Base-by-base conservation (phyloP, 2,888 invertebrate genomes). In the Deilephila elpenor region DNA sequence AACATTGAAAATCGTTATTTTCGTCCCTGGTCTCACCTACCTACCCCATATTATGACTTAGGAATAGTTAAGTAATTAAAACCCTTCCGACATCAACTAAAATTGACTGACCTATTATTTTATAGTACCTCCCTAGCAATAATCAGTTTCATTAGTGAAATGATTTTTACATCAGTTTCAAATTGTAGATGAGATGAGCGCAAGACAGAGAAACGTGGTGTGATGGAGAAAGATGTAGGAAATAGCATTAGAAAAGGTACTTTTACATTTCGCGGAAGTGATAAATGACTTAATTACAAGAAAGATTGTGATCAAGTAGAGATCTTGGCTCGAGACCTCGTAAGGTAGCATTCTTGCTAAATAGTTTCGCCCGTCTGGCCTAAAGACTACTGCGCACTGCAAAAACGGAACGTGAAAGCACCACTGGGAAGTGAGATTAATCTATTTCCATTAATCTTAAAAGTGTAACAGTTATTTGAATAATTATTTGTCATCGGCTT, bases 391-490 rank as follows among this genome's bases (percentile, higher is more conserved):
- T 56, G 78, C 77, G 61, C 37, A 67, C 76, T 70, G 73, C 75
- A 83, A 84, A 84, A 83, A 81, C 81, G 72, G 1, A 56, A 75
- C 80, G 79, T 73, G 82, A 82, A 84, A 83, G 82, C 76, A 81
- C 75, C 77, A 34, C 67, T 74, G 77, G 73, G 79, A 78, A 80
- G 78, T 59, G 37, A 56, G 25, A 64, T 64, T 56, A 56, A 72
- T 67, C 44, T 17, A 59, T 73, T 67, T 25, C 20, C 51, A 64
- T n/a, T 64, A n/a, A 20, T 37, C 19, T 17, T 29, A 64, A n/a
- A 56, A 56, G 56, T n/a, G 62, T 64, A 2, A 34, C 19, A n/a
- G n/a, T 7, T 64, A 44, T 3, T 5, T 37, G 3, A 34, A 8
- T 14, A 37, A 5, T 29, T 1, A 44, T 44, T 44, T 44, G 44